These are phyloP conservation scores for Drosophila teissieri DNA, from an alignment of 1,140 invertebrate species.

Conservation along the genomic window DNA sequence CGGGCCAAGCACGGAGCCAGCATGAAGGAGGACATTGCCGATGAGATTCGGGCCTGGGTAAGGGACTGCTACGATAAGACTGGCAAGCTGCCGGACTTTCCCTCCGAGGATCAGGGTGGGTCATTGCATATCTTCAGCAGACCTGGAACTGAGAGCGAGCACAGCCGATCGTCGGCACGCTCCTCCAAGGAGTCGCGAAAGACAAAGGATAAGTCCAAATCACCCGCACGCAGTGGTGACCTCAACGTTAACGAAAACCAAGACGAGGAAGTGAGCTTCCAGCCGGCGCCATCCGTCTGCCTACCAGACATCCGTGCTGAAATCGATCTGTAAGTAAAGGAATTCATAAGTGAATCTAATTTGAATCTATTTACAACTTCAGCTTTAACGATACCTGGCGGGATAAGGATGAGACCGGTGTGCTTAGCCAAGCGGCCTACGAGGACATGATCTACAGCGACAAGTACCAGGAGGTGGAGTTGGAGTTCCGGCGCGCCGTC, in stretches of 20 bases:
- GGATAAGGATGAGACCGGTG: constrained; percentile 89
- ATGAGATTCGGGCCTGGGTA: constrained; percentile 94
- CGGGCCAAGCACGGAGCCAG: constrained; percentile 87
- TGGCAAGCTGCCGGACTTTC: constrained; percentile 95
- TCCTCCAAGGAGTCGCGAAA: constrained; percentile 92
- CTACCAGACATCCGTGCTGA: constrained; percentile 86
- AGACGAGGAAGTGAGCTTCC: constrained; percentile 85
- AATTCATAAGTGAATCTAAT: neutral
- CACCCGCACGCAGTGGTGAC: constrained; percentile 86
- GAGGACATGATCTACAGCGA: constrained; percentile 92
- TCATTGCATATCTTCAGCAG: constrained; percentile 92
- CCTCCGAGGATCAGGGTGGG: constrained; percentile 94
- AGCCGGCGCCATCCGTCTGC: constrained; percentile 86
- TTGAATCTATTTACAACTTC: neutral
- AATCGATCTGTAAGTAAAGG: constrained; percentile 86
- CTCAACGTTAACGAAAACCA: constrained; percentile 86
- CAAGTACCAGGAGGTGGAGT: constrained; percentile 93
- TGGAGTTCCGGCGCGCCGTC: constrained; percentile 92
- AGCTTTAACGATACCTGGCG: constrained; percentile 92
- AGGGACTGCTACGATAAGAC: constrained; percentile 91
- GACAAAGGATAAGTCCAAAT: constrained; percentile 88
- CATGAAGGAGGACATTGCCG: constrained; percentile 92
- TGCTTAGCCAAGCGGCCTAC: constrained; percentile 89
- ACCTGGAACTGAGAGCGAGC: constrained; percentile 89
- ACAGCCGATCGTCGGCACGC: constrained; percentile 90